These are phyloP conservation scores for Hyles vespertilio DNA, from an alignment of 1,140 invertebrate genomes.

Conservation along the genomic window DNA sequence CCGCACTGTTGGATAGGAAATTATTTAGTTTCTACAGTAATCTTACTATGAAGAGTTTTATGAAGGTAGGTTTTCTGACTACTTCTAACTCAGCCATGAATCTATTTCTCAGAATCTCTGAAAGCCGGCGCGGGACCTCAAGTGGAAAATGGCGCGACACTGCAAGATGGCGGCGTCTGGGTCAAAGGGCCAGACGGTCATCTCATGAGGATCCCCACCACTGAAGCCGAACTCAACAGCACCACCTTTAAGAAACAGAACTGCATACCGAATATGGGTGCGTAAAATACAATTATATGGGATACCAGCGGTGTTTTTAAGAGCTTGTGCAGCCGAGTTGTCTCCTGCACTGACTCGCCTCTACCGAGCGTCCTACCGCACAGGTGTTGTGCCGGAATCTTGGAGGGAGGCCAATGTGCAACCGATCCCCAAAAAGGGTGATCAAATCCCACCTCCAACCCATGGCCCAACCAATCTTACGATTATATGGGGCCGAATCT, in stretches of 20 bases:
- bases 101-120: constrained; percentile 30
- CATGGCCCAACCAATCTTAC: no score
- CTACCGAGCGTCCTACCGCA: no score
- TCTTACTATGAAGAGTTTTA: background rate
- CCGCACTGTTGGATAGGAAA: background rate
- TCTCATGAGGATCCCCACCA: constrained; percentile 37
- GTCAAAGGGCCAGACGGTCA: constrained; percentile 25
- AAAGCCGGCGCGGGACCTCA: constrained; percentile 36
- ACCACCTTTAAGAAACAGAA: constrained; percentile 45
- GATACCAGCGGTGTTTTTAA: no score
- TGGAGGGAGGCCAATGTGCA: no score
- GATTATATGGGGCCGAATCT: no score
- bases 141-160: constrained; percentile 30
- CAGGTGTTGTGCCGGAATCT: no score
- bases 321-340: no score
- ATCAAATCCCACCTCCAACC: no score
- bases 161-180: constrained; percentile 41
- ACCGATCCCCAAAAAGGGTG: no score
- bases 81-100: no score
- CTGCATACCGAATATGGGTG: constrained; percentile 50
- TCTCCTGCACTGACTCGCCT: no score
- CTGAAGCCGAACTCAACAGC: constrained; percentile 29
- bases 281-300: background rate
- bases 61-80: background rate
- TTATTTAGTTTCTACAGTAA: background rate